Evolutionary conservation across 2,888 invertebrate species (phyloP), one percentile per base, ranked within the genome.

Genomic region (Tetropium fuscum): DNA sequence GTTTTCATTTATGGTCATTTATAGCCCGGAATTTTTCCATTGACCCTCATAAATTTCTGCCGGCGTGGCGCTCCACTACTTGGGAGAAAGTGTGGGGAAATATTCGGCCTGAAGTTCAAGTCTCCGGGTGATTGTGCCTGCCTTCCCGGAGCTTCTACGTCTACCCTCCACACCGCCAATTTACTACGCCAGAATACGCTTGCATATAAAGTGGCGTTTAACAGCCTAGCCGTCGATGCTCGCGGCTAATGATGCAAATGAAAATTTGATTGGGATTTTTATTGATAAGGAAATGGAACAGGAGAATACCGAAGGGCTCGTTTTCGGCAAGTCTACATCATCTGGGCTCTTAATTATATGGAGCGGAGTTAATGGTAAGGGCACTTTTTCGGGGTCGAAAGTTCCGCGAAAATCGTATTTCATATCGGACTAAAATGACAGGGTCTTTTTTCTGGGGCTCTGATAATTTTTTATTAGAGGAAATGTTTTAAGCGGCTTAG

Each of bases 121-220:
- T 15, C 8, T 34, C 13, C 15, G 34, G 22, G 20, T 25, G 22
- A 43, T 43, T 43, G 41, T 20, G 25, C 22, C 22, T 25, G 6
- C 34, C 8, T 34, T 15, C 34, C 34, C 15, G 1, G 34, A 34
- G 13, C 27, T 44, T 25, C 15, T 27, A 25, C 44, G 2, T 4
- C 19, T 10, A 15, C 8, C 40, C 20, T 20, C 51, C 40, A 34
- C 51, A 27, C 30, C 30, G 56, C 20, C 51, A 56, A 58, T 58
- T 55, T 34, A 32, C 34, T 47, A 51, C 41, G 11, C 4, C 27
- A 27, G 41, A 47, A 38, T 47, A 44, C 53, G 32, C 53, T 48
- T 51, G 62, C 58, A 62, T 62, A 62, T 53, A 58, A 62, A 62
- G 62, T 62, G 58, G 25, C 45, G 51, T 49, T 58, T 49, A 62